Conservation (phyloP, 2,888 invertebrate species). For the Pheosia gnoma region DNA sequence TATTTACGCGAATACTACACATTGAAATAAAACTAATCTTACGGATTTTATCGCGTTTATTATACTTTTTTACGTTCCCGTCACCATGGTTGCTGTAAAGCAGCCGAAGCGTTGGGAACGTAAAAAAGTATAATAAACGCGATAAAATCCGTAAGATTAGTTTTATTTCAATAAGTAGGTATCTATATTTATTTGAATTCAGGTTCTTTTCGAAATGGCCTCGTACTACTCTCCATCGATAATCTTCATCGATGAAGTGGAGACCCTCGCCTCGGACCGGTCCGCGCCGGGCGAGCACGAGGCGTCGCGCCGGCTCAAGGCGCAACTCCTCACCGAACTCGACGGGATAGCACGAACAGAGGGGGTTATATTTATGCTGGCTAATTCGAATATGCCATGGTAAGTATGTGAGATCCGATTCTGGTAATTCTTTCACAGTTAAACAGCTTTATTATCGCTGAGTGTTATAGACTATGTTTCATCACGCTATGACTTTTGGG, state of each 20-base stretch:
- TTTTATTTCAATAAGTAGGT: neutral
- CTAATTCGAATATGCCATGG: conserved; percentile 97
- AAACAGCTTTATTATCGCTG: no score
- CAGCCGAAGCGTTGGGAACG: no score
- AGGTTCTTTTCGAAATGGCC: conserved; percentile 95
- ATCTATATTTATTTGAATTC: neutral
- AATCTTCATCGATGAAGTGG: conserved; percentile 97
- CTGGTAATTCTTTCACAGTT: no score
- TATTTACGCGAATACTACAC: no score
- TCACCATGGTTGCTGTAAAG: no score
- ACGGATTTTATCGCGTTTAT: no score
- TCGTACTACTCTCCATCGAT: conserved; percentile 93
- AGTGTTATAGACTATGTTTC: no score
- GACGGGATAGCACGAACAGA: conserved; percentile 89
- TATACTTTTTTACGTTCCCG: no score
- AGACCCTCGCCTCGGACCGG: conserved; percentile 89
- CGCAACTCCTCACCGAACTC: conserved; percentile 93
- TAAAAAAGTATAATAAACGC: no score
- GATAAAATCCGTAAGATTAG: no score
- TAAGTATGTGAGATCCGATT: conserved; percentile 50
- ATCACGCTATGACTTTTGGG: no score
- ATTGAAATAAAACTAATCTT: no score
- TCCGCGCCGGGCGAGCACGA: conserved; percentile 90
- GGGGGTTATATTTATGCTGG: conserved; percentile 90
- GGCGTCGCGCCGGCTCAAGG: conserved; percentile 93